These are phyloP conservation scores for Conops quadrifasciatus DNA, from an alignment of 2,888 invertebrate species.

Conservation along the genomic window DNA sequence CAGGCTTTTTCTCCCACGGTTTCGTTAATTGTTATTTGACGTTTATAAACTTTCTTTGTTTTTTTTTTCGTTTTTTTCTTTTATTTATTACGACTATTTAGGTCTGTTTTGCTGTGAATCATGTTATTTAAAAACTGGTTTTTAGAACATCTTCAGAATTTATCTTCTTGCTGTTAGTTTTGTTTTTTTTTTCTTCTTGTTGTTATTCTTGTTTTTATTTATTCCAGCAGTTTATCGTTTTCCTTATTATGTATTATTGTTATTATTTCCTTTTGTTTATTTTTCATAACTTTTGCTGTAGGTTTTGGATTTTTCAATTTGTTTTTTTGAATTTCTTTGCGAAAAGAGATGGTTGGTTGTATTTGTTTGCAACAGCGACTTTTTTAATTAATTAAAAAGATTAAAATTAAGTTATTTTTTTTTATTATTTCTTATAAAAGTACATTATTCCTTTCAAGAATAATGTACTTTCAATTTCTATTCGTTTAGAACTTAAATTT, in stretches of 20 bases:
- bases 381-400: not conserved
- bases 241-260: too few species aligned
- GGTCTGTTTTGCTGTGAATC: too few species aligned
- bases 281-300: not conserved
- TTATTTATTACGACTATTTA: too few species aligned
- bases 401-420: not conserved
- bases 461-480: too few species aligned
- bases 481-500: too few species aligned
- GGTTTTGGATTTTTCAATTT: not conserved
- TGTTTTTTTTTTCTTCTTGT: not conserved
- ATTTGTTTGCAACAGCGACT: too few species aligned
- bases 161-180: too few species aligned
- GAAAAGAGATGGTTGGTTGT: too few species aligned
- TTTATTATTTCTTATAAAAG: too few species aligned
- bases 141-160: not conserved
- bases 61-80: not conserved
- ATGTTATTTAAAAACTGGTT: conserved; percentile 4
- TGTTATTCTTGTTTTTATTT: not conserved
- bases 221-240: not conserved
- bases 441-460: too few species aligned
- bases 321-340: too few species aligned
- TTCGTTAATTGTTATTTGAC: not conserved
- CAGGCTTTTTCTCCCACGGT: not conserved
- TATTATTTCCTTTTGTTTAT: not conserved
- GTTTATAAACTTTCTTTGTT: too few species aligned